A percentile compares a stretch with the other conserved stretches of the same genome.
phyloP scores from a whole-genome alignment of 2,888 invertebrate genomes.

The Andrena praecox region DNA sequence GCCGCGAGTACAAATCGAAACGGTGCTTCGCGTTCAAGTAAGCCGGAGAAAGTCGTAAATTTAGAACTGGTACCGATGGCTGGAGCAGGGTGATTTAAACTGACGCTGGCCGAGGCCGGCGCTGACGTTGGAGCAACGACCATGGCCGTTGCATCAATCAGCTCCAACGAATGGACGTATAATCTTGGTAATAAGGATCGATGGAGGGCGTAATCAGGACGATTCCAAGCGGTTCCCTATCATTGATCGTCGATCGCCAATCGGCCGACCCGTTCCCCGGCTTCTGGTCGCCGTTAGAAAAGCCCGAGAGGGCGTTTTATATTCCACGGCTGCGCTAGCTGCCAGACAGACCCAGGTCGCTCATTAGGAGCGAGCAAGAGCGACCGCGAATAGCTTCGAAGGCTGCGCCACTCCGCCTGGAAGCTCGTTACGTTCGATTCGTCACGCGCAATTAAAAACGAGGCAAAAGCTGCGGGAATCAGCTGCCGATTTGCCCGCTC shows the following conservation, averaged over 20 bases:
- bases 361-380: constrained; percentile 23
- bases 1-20: constrained; percentile 29
- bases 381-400: constrained; percentile 29
- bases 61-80: constrained; percentile 43
- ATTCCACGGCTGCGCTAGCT: constrained; percentile 1
- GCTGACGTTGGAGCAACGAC: constrained; percentile 26
- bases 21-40: constrained; percentile 41
- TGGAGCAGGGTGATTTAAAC: constrained; percentile 41
- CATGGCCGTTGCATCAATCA: constrained; percentile 48
- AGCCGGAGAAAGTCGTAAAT: constrained; percentile 58
- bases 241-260: neutral
- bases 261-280: neutral
- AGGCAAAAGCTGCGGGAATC: constrained; percentile 22
- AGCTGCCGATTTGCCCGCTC: neutral
- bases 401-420: constrained; percentile 1
- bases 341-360: neutral
- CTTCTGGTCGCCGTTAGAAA: neutral
- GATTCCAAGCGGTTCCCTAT: neutral
- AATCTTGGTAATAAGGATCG: constrained; percentile 41
- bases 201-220: neutral
- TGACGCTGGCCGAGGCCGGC: constrained; percentile 24
- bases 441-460: constrained; percentile 33
- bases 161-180: constrained; percentile 29
- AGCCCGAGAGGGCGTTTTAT: constrained; percentile 6
- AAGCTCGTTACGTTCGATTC: constrained; percentile 35